Conservation (phyloP, 2,113 vertebrate species). For the Nycticryphes semicollaris region DNA sequence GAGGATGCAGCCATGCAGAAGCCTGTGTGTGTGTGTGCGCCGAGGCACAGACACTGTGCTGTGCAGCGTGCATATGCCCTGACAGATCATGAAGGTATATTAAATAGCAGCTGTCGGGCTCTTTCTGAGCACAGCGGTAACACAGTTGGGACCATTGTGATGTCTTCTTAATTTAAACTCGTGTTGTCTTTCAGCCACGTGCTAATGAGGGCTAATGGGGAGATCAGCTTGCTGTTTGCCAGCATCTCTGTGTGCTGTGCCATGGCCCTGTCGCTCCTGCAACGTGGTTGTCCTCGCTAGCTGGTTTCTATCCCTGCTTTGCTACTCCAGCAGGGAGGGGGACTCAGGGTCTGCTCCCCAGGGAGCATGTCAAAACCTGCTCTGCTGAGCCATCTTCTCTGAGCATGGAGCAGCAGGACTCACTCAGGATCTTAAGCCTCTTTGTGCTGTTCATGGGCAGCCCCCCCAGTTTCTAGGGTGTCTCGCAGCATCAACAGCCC, state of each 20-base stretch:
- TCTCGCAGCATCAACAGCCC: background rate
- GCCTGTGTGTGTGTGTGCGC: background rate
- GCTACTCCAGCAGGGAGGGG: background rate
- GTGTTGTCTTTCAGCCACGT: constrained; percentile 69
- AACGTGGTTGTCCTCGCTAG: background rate
- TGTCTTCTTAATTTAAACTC: constrained; percentile 69
- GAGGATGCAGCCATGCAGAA: background rate
- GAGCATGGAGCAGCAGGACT: background rate
- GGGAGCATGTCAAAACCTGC: background rate
- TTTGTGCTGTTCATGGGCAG: background rate
- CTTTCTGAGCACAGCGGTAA: constrained; percentile 19
- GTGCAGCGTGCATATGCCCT: background rate
- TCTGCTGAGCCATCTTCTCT: background rate
- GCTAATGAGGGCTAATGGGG: constrained; percentile 76
- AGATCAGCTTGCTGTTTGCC: constrained; percentile 45
- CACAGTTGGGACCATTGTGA: constrained; percentile 71
- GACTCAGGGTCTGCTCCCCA: background rate
- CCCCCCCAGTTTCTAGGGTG: rapidly evolving
- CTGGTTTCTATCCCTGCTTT: background rate
- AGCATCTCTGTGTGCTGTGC: background rate
- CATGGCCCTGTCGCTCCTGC: background rate
- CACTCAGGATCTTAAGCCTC: rapidly evolving
- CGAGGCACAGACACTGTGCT: background rate
- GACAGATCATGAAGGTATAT: background rate
- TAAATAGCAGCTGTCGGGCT: constrained; percentile 65